These are phyloP conservation scores for Schlechtendalia chinensis DNA, from an alignment of 1,140 invertebrate species.

Conservation along the genomic window DNA sequence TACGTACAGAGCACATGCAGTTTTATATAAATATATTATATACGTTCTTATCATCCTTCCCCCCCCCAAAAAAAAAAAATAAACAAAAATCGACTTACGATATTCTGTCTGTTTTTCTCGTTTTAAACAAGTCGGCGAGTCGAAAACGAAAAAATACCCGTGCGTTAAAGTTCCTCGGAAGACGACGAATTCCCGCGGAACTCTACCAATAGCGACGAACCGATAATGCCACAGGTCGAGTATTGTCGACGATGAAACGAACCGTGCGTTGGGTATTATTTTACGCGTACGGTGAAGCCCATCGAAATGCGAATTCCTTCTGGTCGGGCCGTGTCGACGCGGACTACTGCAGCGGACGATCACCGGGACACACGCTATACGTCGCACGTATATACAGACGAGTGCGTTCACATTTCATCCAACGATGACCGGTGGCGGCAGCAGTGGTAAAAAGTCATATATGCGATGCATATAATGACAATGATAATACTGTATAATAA, in stretches of 20 bases:
- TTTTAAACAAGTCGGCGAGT: neutral
- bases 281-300: neutral
- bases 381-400: neutral
- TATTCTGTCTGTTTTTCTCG: too few species aligned
- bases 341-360: conserved; percentile 28
- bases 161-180: neutral
- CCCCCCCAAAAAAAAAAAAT: too few species aligned
- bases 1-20: too few species aligned
- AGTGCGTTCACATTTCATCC: conserved; percentile 43
- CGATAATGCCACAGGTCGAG: too few species aligned
- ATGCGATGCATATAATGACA: conserved; percentile 15
- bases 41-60: too few species aligned
- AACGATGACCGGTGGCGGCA: conserved; percentile 1
- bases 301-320: conserved; percentile 12
- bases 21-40: too few species aligned
- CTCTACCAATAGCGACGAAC: too few species aligned
- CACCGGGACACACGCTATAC: neutral
- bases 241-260: too few species aligned
- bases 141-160: too few species aligned
- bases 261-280: too few species aligned
- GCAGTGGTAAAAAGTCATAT: conserved; percentile 13
- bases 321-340: conserved; percentile 10
- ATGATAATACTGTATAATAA: neutral
- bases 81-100: conserved; percentile 22
- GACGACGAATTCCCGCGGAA: too few species aligned